phyloP scores from a whole-genome alignment of 2,888 invertebrate species.

The Adineta ricciae region DNA sequence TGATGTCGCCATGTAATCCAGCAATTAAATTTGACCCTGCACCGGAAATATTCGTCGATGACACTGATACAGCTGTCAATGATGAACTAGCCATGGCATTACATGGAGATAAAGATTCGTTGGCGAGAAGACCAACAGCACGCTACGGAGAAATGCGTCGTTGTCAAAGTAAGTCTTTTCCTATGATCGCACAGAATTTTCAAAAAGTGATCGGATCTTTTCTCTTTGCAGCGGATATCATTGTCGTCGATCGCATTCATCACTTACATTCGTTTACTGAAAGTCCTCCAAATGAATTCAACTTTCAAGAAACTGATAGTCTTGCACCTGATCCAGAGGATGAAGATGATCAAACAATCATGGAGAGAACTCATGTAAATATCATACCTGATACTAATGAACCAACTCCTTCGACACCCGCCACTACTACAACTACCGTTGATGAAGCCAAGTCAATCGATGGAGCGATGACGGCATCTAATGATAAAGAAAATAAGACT shows the following conservation, averaged over 20 bases:
- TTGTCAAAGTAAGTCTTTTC: constrained; percentile 9
- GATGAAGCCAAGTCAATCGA: neutral
- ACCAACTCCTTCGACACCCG: neutral
- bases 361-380: constrained; percentile 9
- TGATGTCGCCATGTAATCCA: constrained; percentile 5
- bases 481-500: neutral
- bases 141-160: constrained; percentile 16
- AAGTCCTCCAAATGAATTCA: constrained; percentile 18
- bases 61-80: neutral
- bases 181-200: too few relatives aligned
- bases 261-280: constrained; percentile 13
- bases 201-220: neutral
- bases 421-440: neutral
- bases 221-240: neutral
- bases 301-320: neutral
- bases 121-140: neutral
- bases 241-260: neutral
- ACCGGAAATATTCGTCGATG: neutral
- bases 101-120: neutral
- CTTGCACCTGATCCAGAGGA: neutral
- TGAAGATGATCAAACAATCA: constrained; percentile 1
- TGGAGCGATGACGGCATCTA: neutral
- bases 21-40: neutral
- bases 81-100: neutral
- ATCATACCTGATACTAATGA: neutral